phyloP scores from a whole-genome alignment of 2,113 vertebrate genomes.

The Xerus inauris region DNA sequence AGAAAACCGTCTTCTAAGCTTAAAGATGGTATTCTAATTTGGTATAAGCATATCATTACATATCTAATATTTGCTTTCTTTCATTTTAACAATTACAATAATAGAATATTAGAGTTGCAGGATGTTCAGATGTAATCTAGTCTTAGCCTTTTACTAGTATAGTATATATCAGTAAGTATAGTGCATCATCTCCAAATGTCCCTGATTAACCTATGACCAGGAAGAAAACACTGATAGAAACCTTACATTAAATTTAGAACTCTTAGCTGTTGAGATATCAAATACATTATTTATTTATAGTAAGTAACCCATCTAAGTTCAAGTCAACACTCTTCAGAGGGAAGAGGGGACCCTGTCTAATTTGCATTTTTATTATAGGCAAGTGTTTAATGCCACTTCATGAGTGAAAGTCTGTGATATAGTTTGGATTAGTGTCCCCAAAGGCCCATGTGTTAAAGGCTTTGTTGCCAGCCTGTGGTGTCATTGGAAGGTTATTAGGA shows the following conservation, averaged over 20 bases:
- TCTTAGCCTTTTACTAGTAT: neutral
- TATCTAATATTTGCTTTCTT: neutral
- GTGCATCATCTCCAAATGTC: neutral
- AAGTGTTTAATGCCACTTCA: neutral
- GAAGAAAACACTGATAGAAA: neutral
- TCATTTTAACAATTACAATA: neutral
- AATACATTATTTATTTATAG: neutral
- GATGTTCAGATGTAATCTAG: neutral
- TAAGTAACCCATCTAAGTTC: neutral
- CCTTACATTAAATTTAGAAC: neutral
- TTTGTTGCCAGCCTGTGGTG: neutral
- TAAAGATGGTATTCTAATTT: neutral
- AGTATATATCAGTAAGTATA: neutral
- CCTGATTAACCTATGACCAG: neutral
- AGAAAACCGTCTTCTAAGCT: neutral
- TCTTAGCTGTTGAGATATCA: neutral
- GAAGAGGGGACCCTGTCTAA: neutral
- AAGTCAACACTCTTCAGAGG: neutral
- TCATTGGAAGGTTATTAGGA: neutral
- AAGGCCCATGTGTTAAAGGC: neutral
- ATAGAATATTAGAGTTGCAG: neutral
- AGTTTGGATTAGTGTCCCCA: neutral
- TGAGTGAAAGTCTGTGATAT: neutral
- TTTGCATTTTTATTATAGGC: conserved; percentile 2
- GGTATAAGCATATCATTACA: neutral